phyloP scores from a whole-genome alignment of 2,888 invertebrate genomes.

The Perdita meconis region DNA sequence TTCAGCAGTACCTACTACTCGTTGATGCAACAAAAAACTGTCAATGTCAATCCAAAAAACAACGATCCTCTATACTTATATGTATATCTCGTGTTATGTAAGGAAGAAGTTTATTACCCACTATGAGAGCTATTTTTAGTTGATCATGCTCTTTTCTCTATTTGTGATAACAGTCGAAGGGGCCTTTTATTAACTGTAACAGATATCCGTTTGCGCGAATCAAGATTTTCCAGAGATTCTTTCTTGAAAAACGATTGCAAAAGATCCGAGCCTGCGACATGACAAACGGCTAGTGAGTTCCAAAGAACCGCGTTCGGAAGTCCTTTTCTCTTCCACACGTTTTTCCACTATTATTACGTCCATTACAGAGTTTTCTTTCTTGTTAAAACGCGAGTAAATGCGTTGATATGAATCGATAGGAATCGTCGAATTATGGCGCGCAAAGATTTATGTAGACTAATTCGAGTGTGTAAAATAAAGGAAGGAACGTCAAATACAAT shows the following conservation, averaged over 20 bases:
- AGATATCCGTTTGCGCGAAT: slow-evolving; percentile 55
- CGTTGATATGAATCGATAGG: slow-evolving; percentile 37
- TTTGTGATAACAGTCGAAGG: slow-evolving; percentile 68
- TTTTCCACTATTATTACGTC: slow-evolving; percentile 58
- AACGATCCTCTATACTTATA: slow-evolving; percentile 40
- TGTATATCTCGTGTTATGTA: slow-evolving; percentile 36
- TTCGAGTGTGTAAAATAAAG: slow-evolving; percentile 62
- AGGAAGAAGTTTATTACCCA: slow-evolving; percentile 51
- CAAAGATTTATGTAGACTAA: slow-evolving; percentile 50
- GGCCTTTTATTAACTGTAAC: slow-evolving; percentile 64
- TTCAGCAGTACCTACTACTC: slow-evolving; percentile 1
- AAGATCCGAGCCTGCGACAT: slow-evolving; percentile 62
- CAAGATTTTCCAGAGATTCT: slow-evolving; percentile 50
- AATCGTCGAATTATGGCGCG: slow-evolving; percentile 30
- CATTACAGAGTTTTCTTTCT: slow-evolving; percentile 53
- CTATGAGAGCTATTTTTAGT: slow-evolving; percentile 52
- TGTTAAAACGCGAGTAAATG: slow-evolving; percentile 28
- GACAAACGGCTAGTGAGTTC: slow-evolving; percentile 58
- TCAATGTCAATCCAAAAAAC: slow-evolving; percentile 51
- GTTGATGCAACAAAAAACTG: slow-evolving; percentile 28
- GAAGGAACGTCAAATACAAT: slow-evolving; percentile 46
- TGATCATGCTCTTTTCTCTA: slow-evolving; percentile 55
- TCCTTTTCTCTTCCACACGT: slow-evolving; percentile 54
- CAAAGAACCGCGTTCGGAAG: slow-evolving; percentile 61
- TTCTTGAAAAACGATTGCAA: slow-evolving; percentile 34